phyloP scores from a whole-genome alignment of 2,888 invertebrate species.

The Amblyteles armatorius region DNA sequence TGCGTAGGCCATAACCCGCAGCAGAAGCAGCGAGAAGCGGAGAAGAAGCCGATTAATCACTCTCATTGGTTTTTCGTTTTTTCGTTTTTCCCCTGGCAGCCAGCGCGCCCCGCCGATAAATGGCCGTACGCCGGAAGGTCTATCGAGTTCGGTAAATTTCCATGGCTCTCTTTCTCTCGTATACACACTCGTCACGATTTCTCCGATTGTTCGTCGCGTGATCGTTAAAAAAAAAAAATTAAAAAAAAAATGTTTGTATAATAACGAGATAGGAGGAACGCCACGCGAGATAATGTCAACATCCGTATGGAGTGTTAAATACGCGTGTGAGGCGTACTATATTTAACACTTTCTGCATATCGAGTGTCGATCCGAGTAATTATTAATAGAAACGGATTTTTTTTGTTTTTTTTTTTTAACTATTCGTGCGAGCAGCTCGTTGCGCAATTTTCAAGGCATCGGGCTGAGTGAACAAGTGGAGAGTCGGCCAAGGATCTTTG shows the following conservation, averaged over 20 bases:
- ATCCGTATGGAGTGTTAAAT: neutral
- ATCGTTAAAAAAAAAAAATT: neutral
- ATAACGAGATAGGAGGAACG: conserved; percentile 4
- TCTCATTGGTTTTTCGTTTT: conserved; percentile 23
- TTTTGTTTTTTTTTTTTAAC: neutral
- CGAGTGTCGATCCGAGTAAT: neutral
- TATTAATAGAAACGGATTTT: neutral
- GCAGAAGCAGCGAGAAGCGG: neutral
- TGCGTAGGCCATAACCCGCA: neutral
- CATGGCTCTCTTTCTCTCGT: conserved; percentile 27
- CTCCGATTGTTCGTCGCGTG: conserved; percentile 44
- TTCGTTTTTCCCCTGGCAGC: conserved; percentile 29
- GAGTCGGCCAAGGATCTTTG: too few relatives aligned
- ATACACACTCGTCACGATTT: conserved; percentile 18
- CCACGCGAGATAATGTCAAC: conserved; percentile 20
- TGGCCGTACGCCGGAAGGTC: conserved; percentile 37
- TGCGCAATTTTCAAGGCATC: too few relatives aligned
- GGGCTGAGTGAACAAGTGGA: too few relatives aligned
- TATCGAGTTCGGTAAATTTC: conserved; percentile 50
- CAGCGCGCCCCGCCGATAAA: conserved; percentile 30
- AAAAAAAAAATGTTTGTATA: neutral
- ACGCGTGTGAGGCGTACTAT: neutral
- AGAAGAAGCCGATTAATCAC: conserved; percentile 37
- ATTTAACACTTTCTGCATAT: neutral
- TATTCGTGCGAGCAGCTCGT: too few relatives aligned